These are phyloP conservation scores for Hassar affinis DNA, from an alignment of 2,113 vertebrate genomes.

Conservation along the genomic window DNA sequence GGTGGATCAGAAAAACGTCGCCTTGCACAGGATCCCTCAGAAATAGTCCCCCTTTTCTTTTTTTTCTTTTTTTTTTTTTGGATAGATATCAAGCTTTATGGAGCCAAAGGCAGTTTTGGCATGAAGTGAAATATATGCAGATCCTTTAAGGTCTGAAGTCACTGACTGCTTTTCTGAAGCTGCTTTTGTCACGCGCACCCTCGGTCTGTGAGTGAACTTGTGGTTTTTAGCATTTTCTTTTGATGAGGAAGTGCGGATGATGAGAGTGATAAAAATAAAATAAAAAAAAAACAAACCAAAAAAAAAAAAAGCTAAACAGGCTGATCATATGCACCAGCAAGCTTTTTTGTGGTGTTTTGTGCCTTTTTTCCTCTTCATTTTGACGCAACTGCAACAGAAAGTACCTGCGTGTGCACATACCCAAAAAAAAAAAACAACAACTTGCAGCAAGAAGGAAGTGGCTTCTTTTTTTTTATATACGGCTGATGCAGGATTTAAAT, in stretches of 20 bases:
- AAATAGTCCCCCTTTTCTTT: conserved; percentile 4
- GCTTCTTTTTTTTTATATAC: too few species aligned
- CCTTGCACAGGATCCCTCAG: not conserved
- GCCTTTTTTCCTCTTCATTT: conserved; percentile 11
- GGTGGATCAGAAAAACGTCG: conserved; percentile 13
- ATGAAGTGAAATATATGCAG: conserved; percentile 1
- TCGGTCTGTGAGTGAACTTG: conserved; percentile 64
- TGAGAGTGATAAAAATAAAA: conserved; percentile 50
- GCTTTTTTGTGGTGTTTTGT: conserved; percentile 48
- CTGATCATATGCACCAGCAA: conserved; percentile 42
- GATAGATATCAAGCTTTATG: not conserved
- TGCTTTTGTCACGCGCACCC: conserved; percentile 50
- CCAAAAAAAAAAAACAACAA: too few species aligned
- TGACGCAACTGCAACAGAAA: conserved; percentile 41
- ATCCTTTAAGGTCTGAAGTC: conserved; percentile 2
- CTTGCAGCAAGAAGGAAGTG: conserved; percentile 22
- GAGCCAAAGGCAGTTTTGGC: conserved; percentile 8
- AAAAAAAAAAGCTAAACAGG: conserved; percentile 19
- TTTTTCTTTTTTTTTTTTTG: not conserved
- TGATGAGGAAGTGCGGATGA: conserved; percentile 72
- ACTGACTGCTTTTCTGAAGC: conserved; percentile 23
- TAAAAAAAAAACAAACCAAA: not conserved
- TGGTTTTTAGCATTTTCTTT: conserved; percentile 65
- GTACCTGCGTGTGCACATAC: not conserved
- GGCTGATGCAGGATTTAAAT: conserved; percentile 13